These are phyloP conservation scores for Osmerus mordax DNA, from an alignment of 2,113 vertebrate genomes.

Conservation along the genomic window DNA sequence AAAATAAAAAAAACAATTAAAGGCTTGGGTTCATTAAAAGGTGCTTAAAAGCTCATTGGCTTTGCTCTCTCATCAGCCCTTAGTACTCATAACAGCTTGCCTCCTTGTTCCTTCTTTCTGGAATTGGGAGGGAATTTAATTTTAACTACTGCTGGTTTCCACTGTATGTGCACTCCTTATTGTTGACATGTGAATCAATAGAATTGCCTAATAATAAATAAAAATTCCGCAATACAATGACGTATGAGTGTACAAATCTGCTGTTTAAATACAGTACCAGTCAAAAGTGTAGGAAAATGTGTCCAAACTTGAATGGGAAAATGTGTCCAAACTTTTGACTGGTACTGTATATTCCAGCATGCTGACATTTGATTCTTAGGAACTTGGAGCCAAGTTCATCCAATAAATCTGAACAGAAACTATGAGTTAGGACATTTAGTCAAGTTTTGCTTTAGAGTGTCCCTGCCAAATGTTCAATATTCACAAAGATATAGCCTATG, in stretches of 20 bases:
- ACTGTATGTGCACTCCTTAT: background rate
- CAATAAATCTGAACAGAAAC: background rate
- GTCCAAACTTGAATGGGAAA: no score
- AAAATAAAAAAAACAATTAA: conserved; percentile 8
- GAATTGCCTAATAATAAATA: conserved; percentile 2
- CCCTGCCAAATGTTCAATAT: background rate
- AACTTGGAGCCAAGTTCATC: background rate
- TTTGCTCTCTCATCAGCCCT: conserved; percentile 34
- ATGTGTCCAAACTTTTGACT: no score
- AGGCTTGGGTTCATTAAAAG: conserved; percentile 46
- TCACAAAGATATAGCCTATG: background rate
- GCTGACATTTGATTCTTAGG: background rate
- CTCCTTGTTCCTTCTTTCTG: conserved; percentile 35
- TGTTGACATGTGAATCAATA: conserved; percentile 22
- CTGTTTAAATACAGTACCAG: background rate
- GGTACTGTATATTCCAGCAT: background rate
- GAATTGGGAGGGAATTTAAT: conserved; percentile 44
- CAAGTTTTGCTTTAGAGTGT: background rate
- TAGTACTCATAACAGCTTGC: conserved; percentile 10
- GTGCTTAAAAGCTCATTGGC: conserved; percentile 60
- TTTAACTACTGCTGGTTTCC: no score
- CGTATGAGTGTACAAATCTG: conserved; percentile 20
- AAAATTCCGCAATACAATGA: conserved; percentile 6
- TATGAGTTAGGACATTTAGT: background rate
- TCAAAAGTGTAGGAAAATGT: no score